Percentiles rank a stretch among this genome's conserved stretches.
These are phyloP conservation scores for Ormyrus thymus DNA, from an alignment of 2,888 invertebrate species.

Conservation along the genomic window DNA sequence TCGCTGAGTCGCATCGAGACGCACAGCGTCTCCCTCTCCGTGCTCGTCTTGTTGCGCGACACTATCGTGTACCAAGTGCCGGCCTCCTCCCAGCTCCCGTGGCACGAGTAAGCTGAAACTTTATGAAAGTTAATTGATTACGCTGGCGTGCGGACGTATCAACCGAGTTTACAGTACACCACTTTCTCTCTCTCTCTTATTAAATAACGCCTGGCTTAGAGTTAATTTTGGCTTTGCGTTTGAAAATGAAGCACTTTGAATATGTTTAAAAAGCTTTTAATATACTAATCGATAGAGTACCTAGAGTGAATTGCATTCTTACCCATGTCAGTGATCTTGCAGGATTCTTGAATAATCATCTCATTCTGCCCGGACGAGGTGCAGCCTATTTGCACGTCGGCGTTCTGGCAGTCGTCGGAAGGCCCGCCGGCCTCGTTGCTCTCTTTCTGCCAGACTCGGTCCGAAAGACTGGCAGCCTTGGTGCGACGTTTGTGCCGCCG, in stretches of 20 bases:
- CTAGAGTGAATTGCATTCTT: not conserved
- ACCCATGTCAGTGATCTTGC: slow-evolving; percentile 68
- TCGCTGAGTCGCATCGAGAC: slow-evolving; percentile 69
- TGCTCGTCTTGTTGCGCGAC: slow-evolving; percentile 72
- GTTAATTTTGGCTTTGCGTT: too few species aligned
- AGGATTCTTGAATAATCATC: slow-evolving; percentile 70
- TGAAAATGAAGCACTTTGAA: too few species aligned
- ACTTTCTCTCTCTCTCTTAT: not conserved
- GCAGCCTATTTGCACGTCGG: slow-evolving; percentile 71
- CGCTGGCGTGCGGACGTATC: not conserved
- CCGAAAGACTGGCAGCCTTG: slow-evolving; percentile 19
- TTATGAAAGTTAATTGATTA: slow-evolving; percentile 24
- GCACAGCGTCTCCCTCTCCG: slow-evolving; percentile 67
- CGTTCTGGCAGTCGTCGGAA: slow-evolving; percentile 67
- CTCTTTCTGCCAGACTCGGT: slow-evolving; percentile 59
- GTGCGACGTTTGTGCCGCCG: slow-evolving; percentile 47
- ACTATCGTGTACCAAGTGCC: slow-evolving; percentile 82
- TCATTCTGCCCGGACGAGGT: slow-evolving; percentile 69
- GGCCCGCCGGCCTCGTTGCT: slow-evolving; percentile 62
- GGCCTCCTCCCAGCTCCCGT: slow-evolving; percentile 84
- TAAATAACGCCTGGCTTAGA: too few species aligned
- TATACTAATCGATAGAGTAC: not conserved
- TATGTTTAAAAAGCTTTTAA: too few species aligned
- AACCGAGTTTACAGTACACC: not conserved
- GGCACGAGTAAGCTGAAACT: slow-evolving; percentile 82